A percentile compares a stretch with the other conserved stretches of the same genome.
These are phyloP conservation scores for Drosophila aff. DNA, from an alignment of 1,140 invertebrate species.

Conservation along the genomic window DNA sequence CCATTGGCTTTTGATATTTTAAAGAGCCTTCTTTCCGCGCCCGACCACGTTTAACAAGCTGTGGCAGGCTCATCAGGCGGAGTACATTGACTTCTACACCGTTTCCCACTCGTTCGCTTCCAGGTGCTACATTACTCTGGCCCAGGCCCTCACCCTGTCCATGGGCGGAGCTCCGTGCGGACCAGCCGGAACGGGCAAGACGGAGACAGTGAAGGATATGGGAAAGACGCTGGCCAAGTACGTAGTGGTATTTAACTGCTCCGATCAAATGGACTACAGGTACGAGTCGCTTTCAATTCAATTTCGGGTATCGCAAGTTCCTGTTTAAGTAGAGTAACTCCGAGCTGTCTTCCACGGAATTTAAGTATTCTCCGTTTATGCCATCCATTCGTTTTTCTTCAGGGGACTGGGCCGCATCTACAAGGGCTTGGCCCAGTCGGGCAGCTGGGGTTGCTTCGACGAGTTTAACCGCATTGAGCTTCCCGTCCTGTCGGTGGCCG, in stretches of 20 bases:
- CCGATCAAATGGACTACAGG: constrained; percentile 99
- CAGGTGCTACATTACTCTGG: constrained; percentile 98
- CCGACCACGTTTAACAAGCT: constrained; percentile 36
- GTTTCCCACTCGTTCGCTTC: constrained; percentile 26
- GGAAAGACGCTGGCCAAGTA: constrained; percentile 98
- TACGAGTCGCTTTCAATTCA: constrained; percentile 80
- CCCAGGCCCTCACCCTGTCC: constrained; percentile 97
- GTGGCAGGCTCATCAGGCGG: constrained; percentile 29
- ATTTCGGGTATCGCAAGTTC: neutral
- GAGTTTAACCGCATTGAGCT: constrained; percentile 98
- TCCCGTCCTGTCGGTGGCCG: constrained; percentile 97
- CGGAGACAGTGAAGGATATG: constrained; percentile 99
- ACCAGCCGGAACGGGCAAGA: constrained; percentile 98
- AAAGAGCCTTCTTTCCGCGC: constrained; percentile 17
- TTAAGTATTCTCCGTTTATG: neutral
- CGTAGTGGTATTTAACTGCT: constrained; percentile 99
- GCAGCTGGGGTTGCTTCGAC: constrained; percentile 92
- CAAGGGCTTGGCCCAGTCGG: constrained; percentile 96
- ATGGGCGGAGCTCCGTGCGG: constrained; percentile 98
- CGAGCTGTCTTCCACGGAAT: too few relatives aligned
- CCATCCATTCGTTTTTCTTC: constrained; percentile 26
- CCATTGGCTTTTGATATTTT: constrained; percentile 59
- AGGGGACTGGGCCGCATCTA: constrained; percentile 95
- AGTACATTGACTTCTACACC: constrained; percentile 24
- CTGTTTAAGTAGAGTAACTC: neutral